Base-by-base conservation (phyloP, 2,888 invertebrate species). In the Mythimna loreyi region DNA sequence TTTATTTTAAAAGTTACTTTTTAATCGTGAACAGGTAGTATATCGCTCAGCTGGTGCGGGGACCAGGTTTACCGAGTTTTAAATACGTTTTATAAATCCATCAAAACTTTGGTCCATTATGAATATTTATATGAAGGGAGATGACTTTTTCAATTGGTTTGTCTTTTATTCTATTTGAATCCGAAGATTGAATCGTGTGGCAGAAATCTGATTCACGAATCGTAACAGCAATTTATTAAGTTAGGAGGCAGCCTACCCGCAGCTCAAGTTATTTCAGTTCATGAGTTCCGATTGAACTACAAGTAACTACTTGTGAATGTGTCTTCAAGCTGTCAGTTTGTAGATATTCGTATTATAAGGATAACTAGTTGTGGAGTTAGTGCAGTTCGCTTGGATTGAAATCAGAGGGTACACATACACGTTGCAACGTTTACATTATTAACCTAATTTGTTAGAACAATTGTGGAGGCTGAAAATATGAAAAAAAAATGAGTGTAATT, bases 51-150 rank as follows among this genome's bases (percentile, higher is more conserved):
- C 92, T 91, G 92, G 87, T 92, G 93, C 89, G 86, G 76, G n/a
- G n/a, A n/a, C 84, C 83, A 81, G 84, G 87, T 89, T 87, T 80
- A 84, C 83, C 72, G 87, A 91, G 89, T 90, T 90, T 88, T 87
- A 84, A 90, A 90, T 89, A 89, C 85, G 85, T 86, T 91, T 89
- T 88, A 90, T 90, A 90, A 92, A 91, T 91, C 88, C 87, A 91
- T 91, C 89, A 87, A 93, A 83, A 93, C 87, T 93, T 94, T 90
- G 75, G 82, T 80, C 36, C 74, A 86, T 86, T 78, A 90, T 91
- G 89, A 91, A 92, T 93, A 92, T 92, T 91, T 88, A 89, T 89
- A 85, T 72, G 74, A 68, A 70, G 72, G 68, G 56, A 73, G 69
- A 83, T 83, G 77, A 78, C 77, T 77, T 85, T 86, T 72, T 78